Conservation (phyloP, 2,888 invertebrate species). For the Eudasyphora cyanicolor region DNA sequence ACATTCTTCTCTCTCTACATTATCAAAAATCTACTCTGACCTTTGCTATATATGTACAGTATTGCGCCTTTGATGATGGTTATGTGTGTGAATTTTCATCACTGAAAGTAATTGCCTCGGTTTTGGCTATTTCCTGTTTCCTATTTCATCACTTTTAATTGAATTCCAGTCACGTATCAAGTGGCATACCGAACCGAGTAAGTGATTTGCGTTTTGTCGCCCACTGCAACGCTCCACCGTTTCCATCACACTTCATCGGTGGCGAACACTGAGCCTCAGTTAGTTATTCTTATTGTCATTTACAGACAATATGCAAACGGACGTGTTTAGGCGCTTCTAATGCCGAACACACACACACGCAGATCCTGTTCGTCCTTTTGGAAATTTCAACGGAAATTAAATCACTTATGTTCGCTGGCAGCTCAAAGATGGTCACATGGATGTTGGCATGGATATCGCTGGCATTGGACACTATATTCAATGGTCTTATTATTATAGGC, state of each 20-base stretch:
- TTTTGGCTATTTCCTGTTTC: neutral
- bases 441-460: too few species aligned
- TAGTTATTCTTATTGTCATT: neutral
- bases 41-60: neutral
- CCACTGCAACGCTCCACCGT: too few species aligned
- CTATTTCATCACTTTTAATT: neutral
- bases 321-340: neutral
- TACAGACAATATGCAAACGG: neutral
- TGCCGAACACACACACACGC: neutral
- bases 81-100: neutral
- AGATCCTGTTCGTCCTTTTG: too few species aligned
- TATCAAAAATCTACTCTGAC: too few species aligned
- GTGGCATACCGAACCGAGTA: constrained; percentile 14
- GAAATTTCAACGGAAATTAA: neutral
- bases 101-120: neutral
- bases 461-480: too few species aligned
- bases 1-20: neutral
- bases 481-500: too few species aligned
- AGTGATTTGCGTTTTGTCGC: constrained; percentile 34
- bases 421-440: too few species aligned
- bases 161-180: constrained; percentile 26
- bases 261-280: too few species aligned
- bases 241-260: neutral
- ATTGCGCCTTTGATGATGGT: neutral
- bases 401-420: too few species aligned